Percentiles rank a stretch among this genome's conserved stretches.
phyloP scores from a whole-genome alignment of 2,888 invertebrate genomes.

The Nineta flava region DNA sequence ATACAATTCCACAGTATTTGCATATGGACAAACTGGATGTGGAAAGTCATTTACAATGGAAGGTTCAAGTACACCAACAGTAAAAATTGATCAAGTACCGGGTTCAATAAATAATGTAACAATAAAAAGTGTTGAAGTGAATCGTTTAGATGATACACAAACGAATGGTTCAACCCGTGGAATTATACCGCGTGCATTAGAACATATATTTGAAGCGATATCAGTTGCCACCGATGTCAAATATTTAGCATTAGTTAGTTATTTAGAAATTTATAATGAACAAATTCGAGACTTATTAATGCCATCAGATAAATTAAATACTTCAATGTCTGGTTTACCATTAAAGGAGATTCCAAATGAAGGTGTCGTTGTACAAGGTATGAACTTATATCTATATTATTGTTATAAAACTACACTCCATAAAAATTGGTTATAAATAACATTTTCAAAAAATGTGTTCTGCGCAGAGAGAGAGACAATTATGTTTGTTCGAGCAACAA shows the following conservation, averaged over 20 bases:
- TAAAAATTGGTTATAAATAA: background rate
- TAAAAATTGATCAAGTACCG: constrained; percentile 1
- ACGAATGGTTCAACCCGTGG: constrained; percentile 24
- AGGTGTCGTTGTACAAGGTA: constrained; percentile 33
- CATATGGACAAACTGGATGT: constrained; percentile 85
- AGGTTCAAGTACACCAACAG: constrained; percentile 26
- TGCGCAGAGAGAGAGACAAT: too few species aligned
- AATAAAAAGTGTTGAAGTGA: background rate
- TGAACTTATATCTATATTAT: constrained; percentile 5
- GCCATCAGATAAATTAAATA: constrained; percentile 19
- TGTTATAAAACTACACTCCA: too few species aligned
- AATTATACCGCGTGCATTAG: constrained; percentile 65
- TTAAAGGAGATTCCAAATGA: constrained; percentile 36
- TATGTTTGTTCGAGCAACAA: too few species aligned
- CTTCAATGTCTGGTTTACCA: constrained; percentile 19
- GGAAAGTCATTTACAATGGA: constrained; percentile 88
- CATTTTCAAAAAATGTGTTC: too few species aligned
- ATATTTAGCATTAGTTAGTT: constrained; percentile 61
- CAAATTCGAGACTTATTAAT: constrained; percentile 37
- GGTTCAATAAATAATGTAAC: background rate
- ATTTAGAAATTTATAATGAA: constrained; percentile 75
- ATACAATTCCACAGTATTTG: constrained; percentile 86
- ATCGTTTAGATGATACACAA: background rate
- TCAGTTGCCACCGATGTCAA: constrained; percentile 53
- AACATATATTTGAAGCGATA: constrained; percentile 78